Percentiles rank a stretch among this genome's conserved stretches.
Evolutionary conservation across 2,888 invertebrate species (phyloP).

Genomic region (Metacarcinus magister): DNA sequence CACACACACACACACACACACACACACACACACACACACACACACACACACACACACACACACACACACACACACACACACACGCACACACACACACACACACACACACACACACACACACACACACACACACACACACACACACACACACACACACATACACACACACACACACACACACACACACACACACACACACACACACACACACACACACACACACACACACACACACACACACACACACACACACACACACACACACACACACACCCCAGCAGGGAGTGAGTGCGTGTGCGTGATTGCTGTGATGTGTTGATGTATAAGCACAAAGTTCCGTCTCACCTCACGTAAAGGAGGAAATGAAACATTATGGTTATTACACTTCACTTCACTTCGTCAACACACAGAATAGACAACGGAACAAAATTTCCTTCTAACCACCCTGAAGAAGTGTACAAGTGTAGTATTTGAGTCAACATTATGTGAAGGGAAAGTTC

Average conservation of each 20-base stretch:
- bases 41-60: background rate
- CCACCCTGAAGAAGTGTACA: background rate
- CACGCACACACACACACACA: too few relatives aligned
- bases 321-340: background rate
- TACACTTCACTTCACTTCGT: background rate
- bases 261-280: too few relatives aligned
- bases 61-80: too few relatives aligned
- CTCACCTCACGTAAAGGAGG: background rate
- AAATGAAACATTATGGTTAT: background rate
- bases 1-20: too few relatives aligned
- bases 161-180: too few relatives aligned
- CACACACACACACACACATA: too few relatives aligned
- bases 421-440: background rate
- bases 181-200: too few relatives aligned
- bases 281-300: background rate
- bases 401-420: background rate
- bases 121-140: background rate
- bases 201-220: too few relatives aligned
- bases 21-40: too few relatives aligned
- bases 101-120: too few relatives aligned
- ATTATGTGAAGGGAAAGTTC: background rate
- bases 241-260: too few relatives aligned
- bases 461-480: background rate
- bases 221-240: background rate
- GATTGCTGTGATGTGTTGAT: background rate